Conservation (phyloP, 2,797 vertebrate species). For the Scleropages formosus region DNA sequence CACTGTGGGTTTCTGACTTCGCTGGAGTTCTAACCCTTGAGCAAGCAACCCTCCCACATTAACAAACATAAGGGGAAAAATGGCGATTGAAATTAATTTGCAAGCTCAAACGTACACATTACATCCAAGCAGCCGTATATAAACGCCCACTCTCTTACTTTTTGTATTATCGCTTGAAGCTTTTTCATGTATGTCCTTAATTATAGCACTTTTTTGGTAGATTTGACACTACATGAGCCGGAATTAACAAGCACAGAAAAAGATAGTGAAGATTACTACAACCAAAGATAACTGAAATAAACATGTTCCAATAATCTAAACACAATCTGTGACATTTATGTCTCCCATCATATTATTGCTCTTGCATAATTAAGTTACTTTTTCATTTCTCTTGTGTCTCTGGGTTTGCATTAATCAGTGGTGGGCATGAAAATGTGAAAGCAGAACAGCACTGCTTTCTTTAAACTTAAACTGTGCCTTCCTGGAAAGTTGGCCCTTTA, state of each 20-base stretch:
- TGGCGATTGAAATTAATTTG: constrained; percentile 9
- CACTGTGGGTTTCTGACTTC: not conserved
- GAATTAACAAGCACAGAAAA: constrained; percentile 22
- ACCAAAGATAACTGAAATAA: constrained; percentile 19
- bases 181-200: constrained; percentile 30
- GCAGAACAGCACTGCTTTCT: no score
- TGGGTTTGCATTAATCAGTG: not conserved
- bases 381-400: not conserved
- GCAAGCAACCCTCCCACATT: constrained; percentile 8
- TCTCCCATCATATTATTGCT: not conserved
- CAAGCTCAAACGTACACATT: constrained; percentile 16
- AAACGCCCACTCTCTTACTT: constrained; percentile 30
- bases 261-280: not conserved
- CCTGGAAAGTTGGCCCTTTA: no score
- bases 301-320: constrained; percentile 11
- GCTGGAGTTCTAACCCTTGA: not conserved
- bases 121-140: constrained; percentile 24
- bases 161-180: constrained; percentile 7
- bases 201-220: constrained; percentile 20
- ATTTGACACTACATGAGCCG: constrained; percentile 27
- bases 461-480: not conserved
- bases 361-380: not conserved
- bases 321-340: constrained; percentile 16
- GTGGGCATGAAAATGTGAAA: not conserved
- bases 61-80: constrained; percentile 23